Percentiles rank a stretch among this genome's conserved stretches.
phyloP scores from a whole-genome alignment of 2,113 vertebrate genomes.

The Pimephales promelas region DNA sequence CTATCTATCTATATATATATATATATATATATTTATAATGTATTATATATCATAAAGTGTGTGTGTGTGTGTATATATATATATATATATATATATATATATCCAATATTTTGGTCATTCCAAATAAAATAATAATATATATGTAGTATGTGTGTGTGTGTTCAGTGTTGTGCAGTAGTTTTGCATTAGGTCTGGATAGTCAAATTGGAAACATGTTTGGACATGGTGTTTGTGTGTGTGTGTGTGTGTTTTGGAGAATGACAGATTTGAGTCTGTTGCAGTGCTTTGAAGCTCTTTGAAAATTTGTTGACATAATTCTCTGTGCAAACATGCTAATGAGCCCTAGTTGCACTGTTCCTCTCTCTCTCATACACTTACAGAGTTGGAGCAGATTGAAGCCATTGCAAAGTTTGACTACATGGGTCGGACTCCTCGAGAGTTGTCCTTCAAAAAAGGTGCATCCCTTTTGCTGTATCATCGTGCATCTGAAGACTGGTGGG shows the following conservation, averaged over 20 bases:
- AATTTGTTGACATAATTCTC: conserved; percentile 21
- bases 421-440: conserved; percentile 89
- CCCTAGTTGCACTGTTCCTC: not conserved
- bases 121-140: too few relatives aligned
- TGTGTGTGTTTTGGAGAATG: conserved; percentile 2
- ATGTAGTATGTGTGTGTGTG: not conserved
- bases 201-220: not conserved
- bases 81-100: too few relatives aligned
- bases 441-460: conserved; percentile 98
- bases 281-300: conserved; percentile 21
- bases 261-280: conserved; percentile 13
- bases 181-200: not conserved
- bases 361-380: conserved; percentile 67
- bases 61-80: too few relatives aligned
- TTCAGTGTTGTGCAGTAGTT: too few relatives aligned
- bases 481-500: conserved; percentile 98
- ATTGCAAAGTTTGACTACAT: conserved; percentile 98
- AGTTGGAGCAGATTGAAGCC: conserved; percentile 97
- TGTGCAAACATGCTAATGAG: conserved; percentile 6
- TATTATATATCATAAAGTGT: too few relatives aligned
- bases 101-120: too few relatives aligned
- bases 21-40: too few relatives aligned
- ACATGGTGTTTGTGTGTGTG: not conserved
- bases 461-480: conserved; percentile 94
- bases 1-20: too few relatives aligned